These are phyloP conservation scores for Dendropsophus ebraccatus DNA, from an alignment of 2,113 vertebrate genomes.

Conservation along the genomic window DNA sequence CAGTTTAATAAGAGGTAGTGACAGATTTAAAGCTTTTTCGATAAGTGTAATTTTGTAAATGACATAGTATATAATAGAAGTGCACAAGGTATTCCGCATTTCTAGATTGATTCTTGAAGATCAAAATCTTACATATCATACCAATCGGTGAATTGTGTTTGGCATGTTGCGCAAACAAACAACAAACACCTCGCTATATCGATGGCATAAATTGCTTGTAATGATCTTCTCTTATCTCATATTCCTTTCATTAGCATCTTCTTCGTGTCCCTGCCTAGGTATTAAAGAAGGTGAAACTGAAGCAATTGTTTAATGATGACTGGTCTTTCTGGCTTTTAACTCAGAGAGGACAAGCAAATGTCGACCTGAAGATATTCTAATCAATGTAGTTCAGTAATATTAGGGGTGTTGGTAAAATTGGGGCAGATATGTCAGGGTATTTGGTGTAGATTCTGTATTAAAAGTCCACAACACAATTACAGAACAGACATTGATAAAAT, in stretches of 20 bases:
- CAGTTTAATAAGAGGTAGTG: neutral
- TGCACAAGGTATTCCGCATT: neutral
- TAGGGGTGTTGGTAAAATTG: neutral
- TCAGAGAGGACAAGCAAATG: neutral
- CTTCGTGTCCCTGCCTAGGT: conserved; percentile 10
- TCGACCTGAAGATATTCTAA: neutral
- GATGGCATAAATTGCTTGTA: conserved; percentile 50
- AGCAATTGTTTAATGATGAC: conserved; percentile 5
- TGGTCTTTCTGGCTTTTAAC: conserved; percentile 6
- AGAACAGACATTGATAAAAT: too few relatives aligned
- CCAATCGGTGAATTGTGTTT: conserved; percentile 13
- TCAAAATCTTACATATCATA: conserved; percentile 19
- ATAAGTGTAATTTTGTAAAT: neutral
- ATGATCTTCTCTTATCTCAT: conserved; percentile 53
- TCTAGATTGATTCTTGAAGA: conserved; percentile 25
- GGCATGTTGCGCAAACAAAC: conserved; percentile 52
- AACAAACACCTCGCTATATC: conserved; percentile 34
- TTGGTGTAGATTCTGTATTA: neutral
- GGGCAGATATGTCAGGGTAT: too few relatives aligned
- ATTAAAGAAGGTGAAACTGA: neutral
- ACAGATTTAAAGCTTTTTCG: neutral
- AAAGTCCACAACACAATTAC: too few relatives aligned
- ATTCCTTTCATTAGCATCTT: conserved; percentile 44
- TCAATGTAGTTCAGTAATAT: neutral
- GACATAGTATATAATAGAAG: neutral